Base-by-base conservation (phyloP, 2,888 invertebrate genomes). In the Eupeodes luniger region DNA sequence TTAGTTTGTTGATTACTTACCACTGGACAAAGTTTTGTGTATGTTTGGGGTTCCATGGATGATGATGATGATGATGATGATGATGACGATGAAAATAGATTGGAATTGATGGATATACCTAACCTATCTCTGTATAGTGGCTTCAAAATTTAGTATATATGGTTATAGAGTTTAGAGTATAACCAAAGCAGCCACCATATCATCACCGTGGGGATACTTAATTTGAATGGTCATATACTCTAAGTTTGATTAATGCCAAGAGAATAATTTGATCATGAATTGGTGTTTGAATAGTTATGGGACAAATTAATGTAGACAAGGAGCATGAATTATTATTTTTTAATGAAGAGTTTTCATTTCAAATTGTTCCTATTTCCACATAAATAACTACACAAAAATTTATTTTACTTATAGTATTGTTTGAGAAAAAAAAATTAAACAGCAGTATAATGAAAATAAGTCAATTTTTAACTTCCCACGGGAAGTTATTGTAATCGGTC, bases 91-190 rank as follows among this genome's bases (percentile, higher is more conserved):
- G 72, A 40, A 59, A 57, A 69, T 78, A 36, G 14, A 61, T 74
- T 75, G 74, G 62, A 78, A 64, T 82, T 81, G 81, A 81, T 78
- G 62, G 49, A 66, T 78, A 61, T 62, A 47, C 47, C 70, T 49
- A 1, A 40, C 5, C 40, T 40, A 40, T 40, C 40, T 40, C 27
- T 27, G 27, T 27, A 36, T 5, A 47, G 61, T 75, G 70, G 44
- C 49, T 47, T 49, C 27, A 47, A 59, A 11, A 27, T 27, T 2
- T 27, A 27, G 2, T 19, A 19, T 5, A 40, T 40, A 40, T 40
- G 40, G 40, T 40, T 40, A 40, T 27, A 4, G 64, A 16, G 44
- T 19, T 19, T 49, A 27, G 47, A 19, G 9, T 62, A 40, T 40
- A 62, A 62, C 16, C 40, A 40, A 9, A 10, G 40, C 19, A 55